These are phyloP conservation scores for Ciconia maguari DNA, from an alignment of 2,113 vertebrate species.

Conservation along the genomic window DNA sequence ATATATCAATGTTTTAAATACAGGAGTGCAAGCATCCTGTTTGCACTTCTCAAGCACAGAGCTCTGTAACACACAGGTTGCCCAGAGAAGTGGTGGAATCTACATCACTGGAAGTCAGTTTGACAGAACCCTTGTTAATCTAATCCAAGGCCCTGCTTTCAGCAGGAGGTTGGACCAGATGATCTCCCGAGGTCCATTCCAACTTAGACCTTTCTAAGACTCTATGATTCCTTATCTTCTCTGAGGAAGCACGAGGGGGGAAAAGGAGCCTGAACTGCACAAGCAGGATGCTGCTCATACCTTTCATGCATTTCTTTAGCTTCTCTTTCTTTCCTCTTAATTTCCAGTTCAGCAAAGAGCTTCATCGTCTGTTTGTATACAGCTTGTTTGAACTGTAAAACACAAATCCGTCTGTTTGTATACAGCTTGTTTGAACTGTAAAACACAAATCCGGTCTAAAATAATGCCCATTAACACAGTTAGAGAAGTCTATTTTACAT, in stretches of 20 bases:
- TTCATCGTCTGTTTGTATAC: slow-evolving; percentile 99
- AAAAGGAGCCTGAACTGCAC: neutral
- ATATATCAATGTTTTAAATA: neutral
- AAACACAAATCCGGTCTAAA: slow-evolving; percentile 34
- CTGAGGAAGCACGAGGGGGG: neutral
- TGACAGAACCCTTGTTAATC: neutral
- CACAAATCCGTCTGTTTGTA: slow-evolving; percentile 88
- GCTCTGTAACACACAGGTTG: neutral
- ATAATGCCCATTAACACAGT: neutral
- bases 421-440: slow-evolving; percentile 93
- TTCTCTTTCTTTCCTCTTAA: slow-evolving; percentile 98
- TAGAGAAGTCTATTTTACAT: neutral
- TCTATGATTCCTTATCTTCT: neutral
- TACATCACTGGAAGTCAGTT: neutral
- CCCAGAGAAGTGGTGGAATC: neutral
- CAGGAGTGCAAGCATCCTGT: neutral
- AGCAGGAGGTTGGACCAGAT: neutral
- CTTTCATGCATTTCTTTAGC: slow-evolving; percentile 99
- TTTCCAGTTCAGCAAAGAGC: slow-evolving; percentile 97
- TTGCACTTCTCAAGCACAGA: neutral
- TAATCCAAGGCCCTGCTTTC: neutral
- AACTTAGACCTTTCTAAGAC: neutral
- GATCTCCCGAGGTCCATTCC: neutral
- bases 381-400: slow-evolving; percentile 90
- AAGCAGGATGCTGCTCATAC: slow-evolving; percentile 60